A percentile compares a stretch with the other conserved stretches of the same genome.
Evolutionary conservation across 2,797 vertebrate genomes (phyloP).

Genomic region (Helicolenus hilgendorfi): DNA sequence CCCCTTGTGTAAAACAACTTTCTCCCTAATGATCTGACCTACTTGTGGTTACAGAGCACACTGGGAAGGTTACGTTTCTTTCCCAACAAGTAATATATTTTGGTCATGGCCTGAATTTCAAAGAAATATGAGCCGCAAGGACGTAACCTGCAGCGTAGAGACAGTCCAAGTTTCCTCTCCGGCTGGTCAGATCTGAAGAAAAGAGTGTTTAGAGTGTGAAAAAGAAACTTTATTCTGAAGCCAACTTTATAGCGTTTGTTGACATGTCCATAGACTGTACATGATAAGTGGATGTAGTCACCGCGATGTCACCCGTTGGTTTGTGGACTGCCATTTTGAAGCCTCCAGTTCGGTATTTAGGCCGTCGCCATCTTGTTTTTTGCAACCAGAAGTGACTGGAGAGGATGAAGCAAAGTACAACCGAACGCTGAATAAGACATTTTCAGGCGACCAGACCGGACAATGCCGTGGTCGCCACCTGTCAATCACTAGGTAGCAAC

Average conservation of each 20-base stretch:
- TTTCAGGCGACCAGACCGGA: no score
- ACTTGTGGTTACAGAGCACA: neutral
- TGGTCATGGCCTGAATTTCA: neutral
- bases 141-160: neutral
- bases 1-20: neutral
- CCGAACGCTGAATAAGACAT: no score
- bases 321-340: no score
- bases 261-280: neutral
- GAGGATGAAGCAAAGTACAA: no score
- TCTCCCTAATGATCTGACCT: neutral
- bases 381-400: no score
- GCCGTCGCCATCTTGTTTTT: no score
- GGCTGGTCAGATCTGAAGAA: no score
- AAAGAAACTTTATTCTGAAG: neutral
- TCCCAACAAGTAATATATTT: neutral
- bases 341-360: no score
- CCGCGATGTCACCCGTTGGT: accelerated
- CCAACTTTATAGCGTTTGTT: neutral
- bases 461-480: no score
- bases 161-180: neutral
- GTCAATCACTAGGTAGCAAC: no score
- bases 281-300: no score
- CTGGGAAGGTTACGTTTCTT: neutral
- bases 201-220: no score
- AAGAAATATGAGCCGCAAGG: neutral